Evolutionary conservation across 2,888 invertebrate species (phyloP).

Genomic region (Argyra leucocephala): DNA sequence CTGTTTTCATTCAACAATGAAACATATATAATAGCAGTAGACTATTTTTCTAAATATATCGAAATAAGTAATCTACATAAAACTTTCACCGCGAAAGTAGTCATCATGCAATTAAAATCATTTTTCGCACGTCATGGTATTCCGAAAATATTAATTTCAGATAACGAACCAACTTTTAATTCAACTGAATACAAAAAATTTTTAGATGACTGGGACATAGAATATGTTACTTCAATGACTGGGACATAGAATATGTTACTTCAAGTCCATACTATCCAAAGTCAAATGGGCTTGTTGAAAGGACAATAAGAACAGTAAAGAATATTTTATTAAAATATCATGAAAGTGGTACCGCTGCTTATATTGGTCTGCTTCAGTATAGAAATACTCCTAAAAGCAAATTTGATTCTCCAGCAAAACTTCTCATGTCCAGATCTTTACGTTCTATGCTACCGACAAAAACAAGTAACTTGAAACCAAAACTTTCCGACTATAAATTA

Average conservation of each 20-base stretch:
- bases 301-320: conserved; percentile 13
- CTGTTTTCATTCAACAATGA: conserved; percentile 14
- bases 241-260: conserved; percentile 13
- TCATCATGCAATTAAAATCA: conserved; percentile 16
- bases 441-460: conserved; percentile 8
- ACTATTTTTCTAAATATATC: conserved; percentile 19
- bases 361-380: conserved; percentile 15
- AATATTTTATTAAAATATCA: conserved; percentile 14
- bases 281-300: conserved; percentile 15
- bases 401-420: conserved; percentile 13
- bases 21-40: conserved; percentile 15
- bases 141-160: conserved; percentile 9
- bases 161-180: not conserved
- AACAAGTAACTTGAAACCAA: too few relatives aligned
- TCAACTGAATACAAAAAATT: conserved; percentile 11
- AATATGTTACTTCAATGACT: conserved; percentile 12
- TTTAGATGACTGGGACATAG: conserved; percentile 4
- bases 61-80: conserved; percentile 12
- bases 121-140: conserved; percentile 18
- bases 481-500: too few relatives aligned
- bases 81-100: conserved; percentile 10
- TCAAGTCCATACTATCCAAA: conserved; percentile 14
- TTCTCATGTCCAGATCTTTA: conserved; percentile 14
- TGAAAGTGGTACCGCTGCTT: conserved; percentile 14
- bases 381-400: conserved; percentile 11